phyloP scores from a whole-genome alignment of 1,140 invertebrate genomes.

The Calliphora vicina region DNA sequence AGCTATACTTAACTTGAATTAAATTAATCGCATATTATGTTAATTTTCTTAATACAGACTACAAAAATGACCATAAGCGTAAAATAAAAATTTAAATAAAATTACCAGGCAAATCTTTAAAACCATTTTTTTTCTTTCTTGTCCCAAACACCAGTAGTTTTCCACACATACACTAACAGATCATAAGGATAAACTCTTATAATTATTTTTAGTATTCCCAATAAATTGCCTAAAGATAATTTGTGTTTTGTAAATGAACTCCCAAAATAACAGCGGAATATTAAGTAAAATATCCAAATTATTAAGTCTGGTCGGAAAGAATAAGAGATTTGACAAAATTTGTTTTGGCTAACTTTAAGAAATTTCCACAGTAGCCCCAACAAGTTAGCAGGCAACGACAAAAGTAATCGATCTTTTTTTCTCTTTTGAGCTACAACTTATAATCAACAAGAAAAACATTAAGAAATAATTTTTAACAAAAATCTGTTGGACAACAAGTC shows the following conservation, averaged over 20 bases:
- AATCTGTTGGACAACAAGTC: neutral
- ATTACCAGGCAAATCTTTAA: too few species aligned
- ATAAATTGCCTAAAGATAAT: conserved; percentile 24
- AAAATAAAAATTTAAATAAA: neutral
- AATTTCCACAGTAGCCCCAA: conserved; percentile 56
- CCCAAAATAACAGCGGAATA: neutral
- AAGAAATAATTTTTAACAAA: neutral
- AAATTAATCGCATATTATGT: too few species aligned
- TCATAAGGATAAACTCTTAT: conserved; percentile 24
- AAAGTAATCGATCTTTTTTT: conserved; percentile 45
- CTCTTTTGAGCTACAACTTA: conserved; percentile 28
- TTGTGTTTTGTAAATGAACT: neutral
- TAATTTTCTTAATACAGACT: too few species aligned
- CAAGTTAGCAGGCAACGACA: conserved; percentile 63
- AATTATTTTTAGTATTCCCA: conserved; percentile 1
- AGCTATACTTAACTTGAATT: too few species aligned
- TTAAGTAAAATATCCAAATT: neutral
- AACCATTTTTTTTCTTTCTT: neutral
- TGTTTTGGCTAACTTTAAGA: neutral
- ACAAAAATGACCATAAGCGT: too few species aligned
- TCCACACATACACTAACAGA: neutral
- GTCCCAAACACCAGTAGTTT: conserved; percentile 22
- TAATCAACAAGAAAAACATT: conserved; percentile 27
- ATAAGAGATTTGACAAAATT: conserved; percentile 17
- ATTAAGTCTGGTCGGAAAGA: neutral